A percentile compares a stretch with the other conserved stretches of the same genome.
Conservation (phyloP, 1,140 invertebrate genomes). For the Apocrypta bakeri region DNA sequence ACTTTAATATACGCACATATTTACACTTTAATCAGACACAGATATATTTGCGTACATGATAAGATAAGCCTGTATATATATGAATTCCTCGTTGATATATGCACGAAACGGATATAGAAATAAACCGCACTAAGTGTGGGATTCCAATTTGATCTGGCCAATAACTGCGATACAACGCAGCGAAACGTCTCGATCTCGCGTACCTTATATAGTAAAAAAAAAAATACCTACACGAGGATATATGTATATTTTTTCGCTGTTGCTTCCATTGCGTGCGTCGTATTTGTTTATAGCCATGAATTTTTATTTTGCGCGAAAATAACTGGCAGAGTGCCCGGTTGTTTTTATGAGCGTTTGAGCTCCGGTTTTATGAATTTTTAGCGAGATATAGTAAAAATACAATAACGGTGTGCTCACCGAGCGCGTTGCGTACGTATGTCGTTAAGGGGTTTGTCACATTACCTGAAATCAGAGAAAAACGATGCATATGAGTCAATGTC, state of each 20-base stretch:
- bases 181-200: background rate
- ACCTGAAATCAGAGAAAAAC: slow-evolving; percentile 28
- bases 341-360: background rate
- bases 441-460: background rate
- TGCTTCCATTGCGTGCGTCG: background rate
- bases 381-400: background rate
- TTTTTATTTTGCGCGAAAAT: background rate
- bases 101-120: background rate
- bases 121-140: background rate
- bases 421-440: background rate
- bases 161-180: background rate
- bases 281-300: background rate
- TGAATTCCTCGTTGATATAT: background rate
- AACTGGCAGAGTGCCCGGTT: background rate
- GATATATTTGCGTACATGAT: background rate
- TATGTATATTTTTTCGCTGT: background rate
- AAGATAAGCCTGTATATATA: background rate
- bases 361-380: background rate
- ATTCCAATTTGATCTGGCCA: background rate
- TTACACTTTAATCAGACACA: background rate
- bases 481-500: background rate
- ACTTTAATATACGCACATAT: background rate
- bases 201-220: no score
- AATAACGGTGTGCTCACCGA: background rate
- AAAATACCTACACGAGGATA: no score